Evolutionary conservation across 2,888 invertebrate genomes (phyloP).

Genomic region (Dryobota labecula): DNA sequence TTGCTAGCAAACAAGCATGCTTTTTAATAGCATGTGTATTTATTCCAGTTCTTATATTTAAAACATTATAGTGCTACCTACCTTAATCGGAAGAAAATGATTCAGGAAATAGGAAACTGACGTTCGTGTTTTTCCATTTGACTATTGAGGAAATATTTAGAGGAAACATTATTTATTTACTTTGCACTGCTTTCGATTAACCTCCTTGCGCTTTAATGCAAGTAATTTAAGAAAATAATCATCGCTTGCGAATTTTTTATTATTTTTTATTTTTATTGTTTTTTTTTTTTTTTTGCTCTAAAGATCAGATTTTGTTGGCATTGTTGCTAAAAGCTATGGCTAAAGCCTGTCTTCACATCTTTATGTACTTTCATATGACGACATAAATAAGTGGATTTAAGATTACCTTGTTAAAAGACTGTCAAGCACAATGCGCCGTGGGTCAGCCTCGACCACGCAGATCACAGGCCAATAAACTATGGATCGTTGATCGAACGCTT

Average conservation of each 20-base stretch:
- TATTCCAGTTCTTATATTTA: too few relatives aligned
- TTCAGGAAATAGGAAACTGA: constrained; percentile 3
- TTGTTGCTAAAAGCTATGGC: neutral
- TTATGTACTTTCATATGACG: constrained; percentile 9
- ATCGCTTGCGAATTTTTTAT: constrained; percentile 39
- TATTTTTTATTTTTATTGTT: too few relatives aligned
- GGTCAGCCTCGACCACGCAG: constrained; percentile 19
- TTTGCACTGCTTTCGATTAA: constrained; percentile 21
- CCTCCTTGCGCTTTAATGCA: constrained; percentile 6
- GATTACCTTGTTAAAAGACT: constrained; percentile 19
- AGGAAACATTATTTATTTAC: constrained; percentile 14
- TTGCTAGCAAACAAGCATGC: too few relatives aligned
- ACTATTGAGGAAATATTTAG: constrained; percentile 5
- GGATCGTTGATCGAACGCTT: constrained; percentile 29
- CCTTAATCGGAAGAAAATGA: neutral
- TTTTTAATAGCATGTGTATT: too few relatives aligned
- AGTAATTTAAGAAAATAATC: constrained; percentile 2
- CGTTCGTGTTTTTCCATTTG: neutral
- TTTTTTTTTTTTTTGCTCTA: too few relatives aligned
- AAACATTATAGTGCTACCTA: neutral
- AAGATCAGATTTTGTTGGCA: constrained; percentile 16
- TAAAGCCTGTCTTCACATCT: neutral
- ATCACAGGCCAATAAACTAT: constrained; percentile 41
- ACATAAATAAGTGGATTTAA: constrained; percentile 5
- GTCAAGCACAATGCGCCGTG: constrained; percentile 14